Evolutionary conservation across 2,797 vertebrate genomes (phyloP).

Genomic region (Karalla daura): DNA sequence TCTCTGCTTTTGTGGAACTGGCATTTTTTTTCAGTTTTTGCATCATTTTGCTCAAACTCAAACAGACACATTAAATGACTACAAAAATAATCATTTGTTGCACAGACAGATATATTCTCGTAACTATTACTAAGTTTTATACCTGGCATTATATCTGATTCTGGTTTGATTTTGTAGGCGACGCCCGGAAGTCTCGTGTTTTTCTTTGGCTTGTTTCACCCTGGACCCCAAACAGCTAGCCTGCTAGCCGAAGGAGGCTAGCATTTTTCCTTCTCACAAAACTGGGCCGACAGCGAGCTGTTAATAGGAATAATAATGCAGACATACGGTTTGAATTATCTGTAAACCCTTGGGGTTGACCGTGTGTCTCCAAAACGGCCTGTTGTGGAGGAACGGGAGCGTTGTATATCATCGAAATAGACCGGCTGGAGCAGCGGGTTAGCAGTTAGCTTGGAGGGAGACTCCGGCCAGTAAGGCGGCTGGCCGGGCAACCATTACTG

Average conservation of each 20-base stretch:
- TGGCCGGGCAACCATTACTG: conserved; percentile 70
- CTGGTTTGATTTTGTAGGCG: conserved; percentile 68
- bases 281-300: conserved; percentile 51
- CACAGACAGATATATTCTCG: too few relatives aligned
- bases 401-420: conserved; percentile 59
- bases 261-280: conserved; percentile 55
- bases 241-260: conserved; percentile 75
- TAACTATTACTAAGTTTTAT: too few relatives aligned
- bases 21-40: too few relatives aligned
- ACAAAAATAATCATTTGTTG: too few relatives aligned
- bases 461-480: conserved; percentile 58
- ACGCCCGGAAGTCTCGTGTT: conserved; percentile 48
- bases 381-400: conserved; percentile 45
- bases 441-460: conserved; percentile 62
- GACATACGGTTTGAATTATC: conserved; percentile 17
- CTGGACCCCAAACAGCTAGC: conserved; percentile 72
- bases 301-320: conserved; percentile 10
- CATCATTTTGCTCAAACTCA: too few relatives aligned
- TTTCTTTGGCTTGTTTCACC: conserved; percentile 47
- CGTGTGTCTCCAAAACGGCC: conserved; percentile 30
- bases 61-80: too few relatives aligned
- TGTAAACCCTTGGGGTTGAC: conserved; percentile 10
- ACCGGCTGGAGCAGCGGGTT: conserved; percentile 77
- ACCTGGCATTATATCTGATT: too few relatives aligned
- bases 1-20: too few relatives aligned